Evolutionary conservation across 2,113 vertebrate species (phyloP), one percentile per base, ranked within the genome.

Genomic region (Zosterops pallidus): DNA sequence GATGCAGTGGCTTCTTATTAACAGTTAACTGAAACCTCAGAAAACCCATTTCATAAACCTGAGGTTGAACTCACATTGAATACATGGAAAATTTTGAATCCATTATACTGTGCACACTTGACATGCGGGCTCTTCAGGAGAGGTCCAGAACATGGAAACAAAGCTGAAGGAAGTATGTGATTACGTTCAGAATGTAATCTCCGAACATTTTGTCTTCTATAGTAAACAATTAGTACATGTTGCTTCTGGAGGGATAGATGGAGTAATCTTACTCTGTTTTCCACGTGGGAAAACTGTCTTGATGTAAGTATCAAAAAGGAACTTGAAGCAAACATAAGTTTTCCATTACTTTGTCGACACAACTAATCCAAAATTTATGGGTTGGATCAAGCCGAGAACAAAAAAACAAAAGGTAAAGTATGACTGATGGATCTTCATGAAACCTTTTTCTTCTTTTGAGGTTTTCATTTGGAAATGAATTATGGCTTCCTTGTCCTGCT

Each of bases 351-450:
- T 79, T 94, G 91, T 95, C 86, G 55, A 85, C 89, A 87, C 26
- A 0, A 72, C 81, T 95, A 95, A 95, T 91, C 80, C 79, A 92
- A 94, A 93, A 93, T 96, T 86, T 91, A 92, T 94, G 89, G 70
- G 65, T 72, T 95, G 84, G 91, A 82, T 79, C 33, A 68, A 89
- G 39, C 92, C 86, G 89, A 95, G 83, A 94, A 83, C 63, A 88
- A 86, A 71, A 96, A 86, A 81, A 55, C 55, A 78, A 92, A 92
- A 95, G 92, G 94, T 96, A 92, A 92, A 97, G 94, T 93, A 86
- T 62, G 77, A 86, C 69, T 82, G 83, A 95, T 95, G 81, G 83
- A 62, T 89, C 81, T 75, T 82, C 5, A 0, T 91, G 60, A 86
- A 92, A 83, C 76, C 35, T 84, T 95, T 89, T 92, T 89, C 93